A percentile compares a stretch with the other conserved stretches of the same genome.
Conservation (phyloP, 2,113 vertebrate genomes). For the Alethe castanea region DNA sequence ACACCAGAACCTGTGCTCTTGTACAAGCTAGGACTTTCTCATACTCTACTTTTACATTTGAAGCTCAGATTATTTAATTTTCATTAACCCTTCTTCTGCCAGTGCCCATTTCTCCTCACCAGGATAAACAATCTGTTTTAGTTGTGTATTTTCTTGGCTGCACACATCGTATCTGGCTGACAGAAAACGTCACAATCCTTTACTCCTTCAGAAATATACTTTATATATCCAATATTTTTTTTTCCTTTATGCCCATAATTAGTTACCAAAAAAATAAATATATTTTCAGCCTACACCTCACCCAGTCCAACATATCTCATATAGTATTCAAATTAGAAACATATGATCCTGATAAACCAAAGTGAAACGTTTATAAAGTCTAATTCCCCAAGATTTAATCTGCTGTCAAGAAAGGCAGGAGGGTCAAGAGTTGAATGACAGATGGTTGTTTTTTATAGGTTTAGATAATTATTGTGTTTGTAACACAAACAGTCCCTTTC, state of each 20-base stretch:
- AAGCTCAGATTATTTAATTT: background rate
- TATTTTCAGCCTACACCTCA: background rate
- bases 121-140: background rate
- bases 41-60: background rate
- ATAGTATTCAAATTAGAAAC: background rate
- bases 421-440: background rate
- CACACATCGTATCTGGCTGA: background rate
- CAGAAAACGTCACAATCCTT: background rate
- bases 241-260: background rate
- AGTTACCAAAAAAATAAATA: background rate
- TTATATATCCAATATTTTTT: background rate
- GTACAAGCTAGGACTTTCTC: background rate
- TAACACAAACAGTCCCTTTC: background rate
- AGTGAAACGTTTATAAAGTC: background rate
- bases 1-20: background rate
- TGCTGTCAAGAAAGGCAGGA: background rate
- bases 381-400: background rate
- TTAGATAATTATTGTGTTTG: conserved; percentile 28
- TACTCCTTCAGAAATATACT: background rate
- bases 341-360: background rate
- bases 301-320: background rate
- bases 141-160: background rate
- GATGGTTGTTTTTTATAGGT: background rate
- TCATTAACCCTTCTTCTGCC: background rate
- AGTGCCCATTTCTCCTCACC: background rate